These are phyloP conservation scores for Theretra japonica DNA, from an alignment of 2,888 invertebrate genomes.

Conservation along the genomic window DNA sequence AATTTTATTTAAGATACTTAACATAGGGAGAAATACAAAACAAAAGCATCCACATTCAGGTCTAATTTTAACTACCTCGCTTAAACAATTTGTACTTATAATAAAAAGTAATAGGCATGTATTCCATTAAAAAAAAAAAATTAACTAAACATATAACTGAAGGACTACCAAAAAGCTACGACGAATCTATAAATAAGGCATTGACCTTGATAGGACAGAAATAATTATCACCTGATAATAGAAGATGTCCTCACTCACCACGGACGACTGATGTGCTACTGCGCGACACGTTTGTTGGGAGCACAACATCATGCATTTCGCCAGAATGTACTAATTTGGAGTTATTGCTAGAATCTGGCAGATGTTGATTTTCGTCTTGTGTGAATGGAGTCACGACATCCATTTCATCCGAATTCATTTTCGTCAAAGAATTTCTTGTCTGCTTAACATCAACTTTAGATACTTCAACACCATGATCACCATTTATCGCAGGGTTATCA, in stretches of 20 bases:
- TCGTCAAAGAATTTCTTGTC: conserved; percentile 41
- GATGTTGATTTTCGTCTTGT: conserved; percentile 41
- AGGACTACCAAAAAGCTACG: conserved; percentile 14
- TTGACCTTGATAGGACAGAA: conserved; percentile 68
- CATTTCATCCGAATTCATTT: conserved; percentile 67
- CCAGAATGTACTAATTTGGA: conserved; percentile 76
- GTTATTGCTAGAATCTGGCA: conserved; percentile 44
- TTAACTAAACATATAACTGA: not conserved
- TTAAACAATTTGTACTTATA: not conserved
- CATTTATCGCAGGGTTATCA: not conserved
- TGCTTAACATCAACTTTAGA: conserved; percentile 34
- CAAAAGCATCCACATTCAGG: conserved; percentile 23
- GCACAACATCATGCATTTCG: conserved; percentile 81
- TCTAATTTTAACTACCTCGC: not conserved
- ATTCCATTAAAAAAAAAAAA: not conserved
- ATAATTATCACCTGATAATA: conserved; percentile 82
- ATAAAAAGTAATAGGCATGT: not conserved
- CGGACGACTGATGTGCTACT: conserved; percentile 77
- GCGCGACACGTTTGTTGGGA: conserved; percentile 76
- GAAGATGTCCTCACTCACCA: conserved; percentile 84
- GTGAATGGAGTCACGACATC: conserved; percentile 72
- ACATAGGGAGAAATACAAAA: not conserved
- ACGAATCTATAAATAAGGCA: conserved; percentile 21
- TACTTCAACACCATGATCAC: not conserved
- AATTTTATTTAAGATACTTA: conserved; percentile 10